A percentile compares a stretch with the other conserved stretches of the same genome.
phyloP scores from a whole-genome alignment of 1,140 invertebrate genomes.

The Euwallacea similis region DNA sequence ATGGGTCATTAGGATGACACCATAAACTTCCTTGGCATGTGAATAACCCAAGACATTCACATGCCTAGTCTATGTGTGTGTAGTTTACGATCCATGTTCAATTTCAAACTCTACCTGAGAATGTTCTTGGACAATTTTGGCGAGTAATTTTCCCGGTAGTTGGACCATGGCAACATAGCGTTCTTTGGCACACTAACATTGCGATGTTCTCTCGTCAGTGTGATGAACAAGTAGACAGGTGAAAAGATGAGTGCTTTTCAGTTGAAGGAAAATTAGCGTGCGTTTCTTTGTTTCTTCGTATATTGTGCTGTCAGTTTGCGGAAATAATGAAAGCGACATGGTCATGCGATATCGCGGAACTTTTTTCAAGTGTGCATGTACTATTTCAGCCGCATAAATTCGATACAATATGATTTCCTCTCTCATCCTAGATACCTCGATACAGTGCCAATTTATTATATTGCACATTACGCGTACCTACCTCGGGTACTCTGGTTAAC shows the following conservation, averaged over 20 bases:
- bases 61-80: too few relatives aligned
- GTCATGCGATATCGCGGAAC: slow-evolving; percentile 20
- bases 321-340: slow-evolving; percentile 22
- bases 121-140: too few relatives aligned
- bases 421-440: not conserved
- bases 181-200: slow-evolving; percentile 9
- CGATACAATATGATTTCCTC: not conserved
- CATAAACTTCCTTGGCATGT: too few relatives aligned
- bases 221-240: slow-evolving; percentile 32
- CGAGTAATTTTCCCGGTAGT: too few relatives aligned
- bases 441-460: slow-evolving; percentile 18
- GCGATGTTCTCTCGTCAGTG: slow-evolving; percentile 23
- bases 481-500: slow-evolving; percentile 2
- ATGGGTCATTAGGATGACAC: too few relatives aligned
- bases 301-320: slow-evolving; percentile 18
- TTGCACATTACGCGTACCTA: not conserved
- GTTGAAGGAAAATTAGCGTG: slow-evolving; percentile 32
- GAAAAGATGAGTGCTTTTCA: slow-evolving; percentile 38
- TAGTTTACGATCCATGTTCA: too few relatives aligned
- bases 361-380: not conserved
- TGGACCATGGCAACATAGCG: slow-evolving; percentile 11
- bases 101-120: too few relatives aligned
- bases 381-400: not conserved
- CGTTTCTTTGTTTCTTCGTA: slow-evolving; percentile 16
- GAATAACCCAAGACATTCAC: too few relatives aligned